Percentiles rank a stretch among this genome's conserved stretches.
Evolutionary conservation across 2,888 invertebrate genomes (phyloP).

Genomic region (Strigamia maritima): DNA sequence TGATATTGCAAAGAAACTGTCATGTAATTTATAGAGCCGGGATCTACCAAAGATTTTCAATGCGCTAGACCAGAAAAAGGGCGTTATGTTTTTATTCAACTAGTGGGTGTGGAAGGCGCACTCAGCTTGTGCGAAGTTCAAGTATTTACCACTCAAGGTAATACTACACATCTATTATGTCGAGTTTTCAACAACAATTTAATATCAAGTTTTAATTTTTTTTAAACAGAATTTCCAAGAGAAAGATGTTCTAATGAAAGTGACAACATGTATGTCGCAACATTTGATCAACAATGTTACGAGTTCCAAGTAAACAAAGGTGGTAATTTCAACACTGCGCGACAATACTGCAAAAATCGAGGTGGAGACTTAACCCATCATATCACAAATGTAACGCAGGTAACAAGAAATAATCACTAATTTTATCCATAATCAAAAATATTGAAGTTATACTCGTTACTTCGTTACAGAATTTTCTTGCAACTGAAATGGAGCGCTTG

Average conservation of each 20-base stretch:
- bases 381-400: constrained; percentile 46
- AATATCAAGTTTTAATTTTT: too few relatives aligned
- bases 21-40: constrained; percentile 64
- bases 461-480: constrained; percentile 41
- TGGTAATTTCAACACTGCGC: constrained; percentile 76
- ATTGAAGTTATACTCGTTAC: too few relatives aligned
- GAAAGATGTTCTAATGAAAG: constrained; percentile 69
- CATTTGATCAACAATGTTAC: constrained; percentile 82
- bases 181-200: too few relatives aligned
- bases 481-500: constrained; percentile 68
- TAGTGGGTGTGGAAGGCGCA: constrained; percentile 86
- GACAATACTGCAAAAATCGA: constrained; percentile 63
- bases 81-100: constrained; percentile 81
- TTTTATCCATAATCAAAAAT: neutral
- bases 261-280: constrained; percentile 71
- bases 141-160: constrained; percentile 85
- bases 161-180: neutral
- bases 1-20: neutral
- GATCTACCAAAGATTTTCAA: constrained; percentile 82
- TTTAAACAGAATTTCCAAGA: constrained; percentile 71
- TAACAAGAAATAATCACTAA: neutral
- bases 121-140: constrained; percentile 87
- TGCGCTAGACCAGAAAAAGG: constrained; percentile 81
- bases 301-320: constrained; percentile 80
- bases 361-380: constrained; percentile 52